Percentiles rank a stretch among this genome's conserved stretches.
phyloP scores from a whole-genome alignment of 1,140 invertebrate genomes.

The Cepaea nemoralis region DNA sequence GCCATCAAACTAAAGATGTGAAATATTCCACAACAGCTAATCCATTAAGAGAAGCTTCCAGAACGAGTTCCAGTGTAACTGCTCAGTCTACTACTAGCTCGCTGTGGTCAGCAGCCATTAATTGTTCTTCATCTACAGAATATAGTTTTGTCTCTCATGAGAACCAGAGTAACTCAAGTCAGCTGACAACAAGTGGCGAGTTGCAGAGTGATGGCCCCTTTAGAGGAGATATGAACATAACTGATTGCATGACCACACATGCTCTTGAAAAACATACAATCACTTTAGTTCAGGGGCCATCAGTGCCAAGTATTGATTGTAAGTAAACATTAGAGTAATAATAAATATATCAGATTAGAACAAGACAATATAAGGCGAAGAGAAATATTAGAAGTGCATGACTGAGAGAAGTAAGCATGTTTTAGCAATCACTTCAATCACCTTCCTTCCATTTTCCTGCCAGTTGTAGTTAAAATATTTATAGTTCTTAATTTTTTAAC shows the following conservation, averaged over 20 bases:
- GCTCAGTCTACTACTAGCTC: neutral
- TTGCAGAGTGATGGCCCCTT: neutral
- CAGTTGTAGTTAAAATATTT: too few species aligned
- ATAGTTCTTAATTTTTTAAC: too few species aligned
- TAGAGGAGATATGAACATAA: neutral
- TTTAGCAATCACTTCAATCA: too few species aligned
- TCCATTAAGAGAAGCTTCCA: neutral
- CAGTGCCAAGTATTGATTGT: neutral
- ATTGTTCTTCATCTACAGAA: neutral
- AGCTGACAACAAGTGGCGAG: neutral
- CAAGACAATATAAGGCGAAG: too few species aligned
- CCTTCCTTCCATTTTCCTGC: too few species aligned
- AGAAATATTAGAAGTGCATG: too few species aligned
- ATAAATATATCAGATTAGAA: too few species aligned
- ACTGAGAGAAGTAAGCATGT: too few species aligned
- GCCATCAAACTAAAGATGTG: neutral
- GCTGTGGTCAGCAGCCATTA: neutral
- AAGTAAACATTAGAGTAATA: too few species aligned
- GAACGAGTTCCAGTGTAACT: neutral
- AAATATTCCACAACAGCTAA: neutral
- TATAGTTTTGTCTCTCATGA: neutral
- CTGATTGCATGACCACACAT: conserved; percentile 29
- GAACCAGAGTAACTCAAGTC: neutral
- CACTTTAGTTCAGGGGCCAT: neutral
- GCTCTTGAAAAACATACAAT: conserved; percentile 3